phyloP scores from a whole-genome alignment of 2,797 vertebrate genomes.

The Hippocampus kuda region DNA sequence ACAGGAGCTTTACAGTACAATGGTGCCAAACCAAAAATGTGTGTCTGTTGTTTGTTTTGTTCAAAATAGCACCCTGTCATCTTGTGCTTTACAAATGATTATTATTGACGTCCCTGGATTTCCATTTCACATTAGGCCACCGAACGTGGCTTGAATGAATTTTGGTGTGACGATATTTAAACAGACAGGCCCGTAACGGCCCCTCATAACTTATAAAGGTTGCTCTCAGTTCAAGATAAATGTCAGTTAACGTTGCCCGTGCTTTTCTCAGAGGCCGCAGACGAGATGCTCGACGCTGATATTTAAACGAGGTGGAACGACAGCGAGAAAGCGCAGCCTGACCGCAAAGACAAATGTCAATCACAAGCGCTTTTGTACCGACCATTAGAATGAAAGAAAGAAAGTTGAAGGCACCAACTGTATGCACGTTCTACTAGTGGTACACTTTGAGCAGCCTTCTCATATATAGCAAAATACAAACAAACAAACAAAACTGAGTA shows the following conservation, averaged over 20 bases:
- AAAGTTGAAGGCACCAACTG: no score
- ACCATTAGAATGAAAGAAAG: background rate
- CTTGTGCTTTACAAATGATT: background rate
- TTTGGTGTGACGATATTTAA: constrained; percentile 57
- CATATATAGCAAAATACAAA: no score
- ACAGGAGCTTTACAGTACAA: no score
- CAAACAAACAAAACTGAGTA: no score
- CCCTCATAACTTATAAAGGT: constrained; percentile 61
- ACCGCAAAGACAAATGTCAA: constrained; percentile 13
- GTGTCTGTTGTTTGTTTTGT: no score
- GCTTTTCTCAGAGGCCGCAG: constrained; percentile 50
- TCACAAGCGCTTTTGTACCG: constrained; percentile 10
- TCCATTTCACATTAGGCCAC: constrained; percentile 35
- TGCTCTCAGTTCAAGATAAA: constrained; percentile 60
- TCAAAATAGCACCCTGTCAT: background rate
- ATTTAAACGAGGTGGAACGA: constrained; percentile 44
- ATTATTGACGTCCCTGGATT: constrained; percentile 18
- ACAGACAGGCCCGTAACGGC: constrained; percentile 38
- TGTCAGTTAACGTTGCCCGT: constrained; percentile 45
- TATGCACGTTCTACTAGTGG: no score
- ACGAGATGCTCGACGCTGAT: constrained; percentile 45
- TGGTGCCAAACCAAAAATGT: background rate
- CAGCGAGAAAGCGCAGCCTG: constrained; percentile 13
- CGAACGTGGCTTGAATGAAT: constrained; percentile 46
- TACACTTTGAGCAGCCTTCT: no score